phyloP scores from a whole-genome alignment of 2,113 vertebrate species.

The Eleginops maclovinus region DNA sequence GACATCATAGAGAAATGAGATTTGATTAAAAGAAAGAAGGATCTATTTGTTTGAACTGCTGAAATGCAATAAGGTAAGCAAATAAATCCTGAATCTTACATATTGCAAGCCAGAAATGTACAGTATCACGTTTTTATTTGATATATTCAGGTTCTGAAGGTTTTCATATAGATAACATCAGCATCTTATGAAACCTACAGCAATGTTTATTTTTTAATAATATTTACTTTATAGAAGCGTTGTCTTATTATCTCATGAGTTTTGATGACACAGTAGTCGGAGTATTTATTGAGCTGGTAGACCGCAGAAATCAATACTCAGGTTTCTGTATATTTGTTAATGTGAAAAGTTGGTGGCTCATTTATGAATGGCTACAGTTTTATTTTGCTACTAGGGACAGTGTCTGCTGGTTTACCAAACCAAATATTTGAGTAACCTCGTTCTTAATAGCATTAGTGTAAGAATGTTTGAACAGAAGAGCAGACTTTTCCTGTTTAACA shows the following conservation, averaged over 20 bases:
- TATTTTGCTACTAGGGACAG: not conserved
- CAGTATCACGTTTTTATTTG: not conserved
- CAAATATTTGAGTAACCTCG: not conserved
- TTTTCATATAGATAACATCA: conserved; percentile 41
- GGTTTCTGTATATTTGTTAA: too few species aligned
- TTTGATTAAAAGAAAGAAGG: conserved; percentile 68
- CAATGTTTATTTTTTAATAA: conserved; percentile 8
- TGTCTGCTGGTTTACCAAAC: not conserved
- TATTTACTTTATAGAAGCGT: conserved; percentile 7
- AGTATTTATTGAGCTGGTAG: not conserved
- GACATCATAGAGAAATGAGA: conserved; percentile 52
- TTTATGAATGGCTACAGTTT: not conserved
- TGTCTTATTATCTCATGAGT: conserved; percentile 12
- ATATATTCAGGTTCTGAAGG: conserved; percentile 27
- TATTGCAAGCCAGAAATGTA: conserved; percentile 36
- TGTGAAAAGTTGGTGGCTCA: too few species aligned
- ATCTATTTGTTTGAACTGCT: conserved; percentile 38
- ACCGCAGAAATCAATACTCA: conserved; percentile 9
- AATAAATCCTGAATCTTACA: conserved; percentile 28
- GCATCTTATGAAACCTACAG: conserved; percentile 32
- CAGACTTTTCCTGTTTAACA: too few species aligned
- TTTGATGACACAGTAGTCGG: not conserved
- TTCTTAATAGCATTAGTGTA: too few species aligned
- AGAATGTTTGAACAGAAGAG: too few species aligned
- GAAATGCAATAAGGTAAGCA: conserved; percentile 52